Conservation (phyloP, 2,888 invertebrate species). For the Mythimna ferrago region DNA sequence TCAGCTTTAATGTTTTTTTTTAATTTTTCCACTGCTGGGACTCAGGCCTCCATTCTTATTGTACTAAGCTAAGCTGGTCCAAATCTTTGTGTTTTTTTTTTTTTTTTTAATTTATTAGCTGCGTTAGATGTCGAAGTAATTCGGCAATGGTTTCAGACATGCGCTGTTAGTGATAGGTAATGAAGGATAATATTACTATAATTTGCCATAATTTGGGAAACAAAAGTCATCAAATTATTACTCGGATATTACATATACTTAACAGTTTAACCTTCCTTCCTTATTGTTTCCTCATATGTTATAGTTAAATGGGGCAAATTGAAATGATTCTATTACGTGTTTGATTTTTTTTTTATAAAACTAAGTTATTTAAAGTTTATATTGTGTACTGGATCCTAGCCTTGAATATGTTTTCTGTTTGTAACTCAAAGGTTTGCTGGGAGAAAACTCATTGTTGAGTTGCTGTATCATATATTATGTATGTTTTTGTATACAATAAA, state of each 20-base stretch:
- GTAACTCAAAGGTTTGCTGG: no score
- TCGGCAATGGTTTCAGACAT: not conserved
- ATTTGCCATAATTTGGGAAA: not conserved
- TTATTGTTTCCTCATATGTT: not conserved
- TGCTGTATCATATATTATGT: no score
- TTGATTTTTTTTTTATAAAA: no score
- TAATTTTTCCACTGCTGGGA: no score
- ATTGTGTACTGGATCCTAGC: no score
- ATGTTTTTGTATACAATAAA: no score
- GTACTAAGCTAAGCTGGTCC: constrained; percentile 37
- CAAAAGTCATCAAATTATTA: not conserved
- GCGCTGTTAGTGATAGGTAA: not conserved
- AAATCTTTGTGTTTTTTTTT: constrained; percentile 10
- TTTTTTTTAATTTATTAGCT: no score
- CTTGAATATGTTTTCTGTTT: no score
- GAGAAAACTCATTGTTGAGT: no score
- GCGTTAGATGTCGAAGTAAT: not conserved
- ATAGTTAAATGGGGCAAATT: constrained; percentile 9
- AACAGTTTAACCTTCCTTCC: constrained; percentile 22
- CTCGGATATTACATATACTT: not conserved
- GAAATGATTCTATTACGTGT: not conserved
- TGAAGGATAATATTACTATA: not conserved
- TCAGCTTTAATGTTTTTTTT: no score
- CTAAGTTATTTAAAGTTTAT: no score
- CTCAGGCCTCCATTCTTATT: constrained; percentile 3